Percentiles rank a stretch among this genome's conserved stretches.
These are phyloP conservation scores for Chrosomus eos DNA, from an alignment of 2,797 vertebrate species.

Conservation along the genomic window DNA sequence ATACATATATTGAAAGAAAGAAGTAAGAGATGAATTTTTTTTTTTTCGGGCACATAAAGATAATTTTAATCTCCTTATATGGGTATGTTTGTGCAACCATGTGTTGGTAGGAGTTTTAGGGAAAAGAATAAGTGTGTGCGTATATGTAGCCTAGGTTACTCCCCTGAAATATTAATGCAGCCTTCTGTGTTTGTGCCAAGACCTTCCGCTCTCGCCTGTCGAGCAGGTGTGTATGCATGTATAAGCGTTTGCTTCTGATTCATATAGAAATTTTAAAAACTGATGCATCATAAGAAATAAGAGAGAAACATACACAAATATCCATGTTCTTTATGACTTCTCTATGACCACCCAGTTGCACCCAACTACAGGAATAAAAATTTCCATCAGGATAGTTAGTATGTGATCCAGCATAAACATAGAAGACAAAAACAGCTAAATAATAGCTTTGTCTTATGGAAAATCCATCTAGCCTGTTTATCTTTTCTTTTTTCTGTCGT, in stretches of 20 bases:
- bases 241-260: slow-evolving; percentile 16
- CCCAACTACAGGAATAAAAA: too few relatives aligned
- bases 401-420: not conserved
- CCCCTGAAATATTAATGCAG: slow-evolving; percentile 73
- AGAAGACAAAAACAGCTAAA: not conserved
- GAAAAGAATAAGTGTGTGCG: not conserved
- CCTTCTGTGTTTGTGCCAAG: slow-evolving; percentile 57
- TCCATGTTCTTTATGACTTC: not conserved
- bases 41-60: not conserved
- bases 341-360: not conserved
- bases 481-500: too few relatives aligned
- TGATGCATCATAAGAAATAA: not conserved
- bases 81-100: slow-evolving; percentile 1
- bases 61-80: not conserved
- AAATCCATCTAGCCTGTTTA: not conserved
- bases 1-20: not conserved
- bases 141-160: slow-evolving; percentile 60
- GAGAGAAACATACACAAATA: not conserved
- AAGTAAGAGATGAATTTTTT: not conserved
- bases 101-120: not conserved
- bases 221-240: not conserved
- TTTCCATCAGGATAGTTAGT: not conserved
- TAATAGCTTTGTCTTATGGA: not conserved
- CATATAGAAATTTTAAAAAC: slow-evolving; percentile 8
- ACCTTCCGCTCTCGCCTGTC: slow-evolving; percentile 56